Evolutionary conservation across 2,113 vertebrate species (phyloP).

Genomic region (Pleuronectes platessa): DNA sequence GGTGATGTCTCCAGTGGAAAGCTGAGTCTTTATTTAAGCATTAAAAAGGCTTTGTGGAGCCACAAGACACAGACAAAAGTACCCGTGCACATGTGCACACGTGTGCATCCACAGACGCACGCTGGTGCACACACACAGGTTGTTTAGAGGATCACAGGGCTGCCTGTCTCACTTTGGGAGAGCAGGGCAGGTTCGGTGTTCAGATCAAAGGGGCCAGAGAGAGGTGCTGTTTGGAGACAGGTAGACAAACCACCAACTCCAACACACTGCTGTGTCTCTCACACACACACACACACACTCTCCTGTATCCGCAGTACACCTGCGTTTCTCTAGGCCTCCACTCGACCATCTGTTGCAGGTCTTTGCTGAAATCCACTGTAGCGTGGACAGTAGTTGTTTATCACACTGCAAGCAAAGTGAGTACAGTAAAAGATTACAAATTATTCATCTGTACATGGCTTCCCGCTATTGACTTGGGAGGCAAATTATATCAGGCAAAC

Average conservation of each 20-base stretch:
- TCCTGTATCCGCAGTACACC: constrained; percentile 36
- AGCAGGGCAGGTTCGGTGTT: constrained; percentile 79
- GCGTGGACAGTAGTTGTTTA: background rate
- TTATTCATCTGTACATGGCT: background rate
- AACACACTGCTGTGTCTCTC: constrained; percentile 15
- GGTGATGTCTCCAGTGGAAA: constrained; percentile 78
- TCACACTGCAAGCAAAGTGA: background rate
- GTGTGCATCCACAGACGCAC: constrained; percentile 23
- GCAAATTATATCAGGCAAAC: background rate
- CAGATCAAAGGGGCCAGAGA: constrained; percentile 82
- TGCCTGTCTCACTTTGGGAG: constrained; percentile 81
- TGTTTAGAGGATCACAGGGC: constrained; percentile 81
- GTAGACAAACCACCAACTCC: constrained; percentile 59
- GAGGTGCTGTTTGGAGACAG: constrained; percentile 72
- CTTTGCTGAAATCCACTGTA: constrained; percentile 6
- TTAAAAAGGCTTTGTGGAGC: constrained; percentile 74
- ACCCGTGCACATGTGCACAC: constrained; percentile 16
- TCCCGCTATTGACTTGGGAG: background rate
- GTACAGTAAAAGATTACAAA: background rate
- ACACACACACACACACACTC: constrained; percentile 5
- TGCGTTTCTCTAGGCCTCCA: constrained; percentile 47
- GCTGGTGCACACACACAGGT: constrained; percentile 47
- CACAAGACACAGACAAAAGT: constrained; percentile 51
- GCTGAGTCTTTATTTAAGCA: constrained; percentile 81
- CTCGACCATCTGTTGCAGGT: constrained; percentile 68